phyloP scores from a whole-genome alignment of 2,113 vertebrate genomes.

The Cepphus grylle region DNA sequence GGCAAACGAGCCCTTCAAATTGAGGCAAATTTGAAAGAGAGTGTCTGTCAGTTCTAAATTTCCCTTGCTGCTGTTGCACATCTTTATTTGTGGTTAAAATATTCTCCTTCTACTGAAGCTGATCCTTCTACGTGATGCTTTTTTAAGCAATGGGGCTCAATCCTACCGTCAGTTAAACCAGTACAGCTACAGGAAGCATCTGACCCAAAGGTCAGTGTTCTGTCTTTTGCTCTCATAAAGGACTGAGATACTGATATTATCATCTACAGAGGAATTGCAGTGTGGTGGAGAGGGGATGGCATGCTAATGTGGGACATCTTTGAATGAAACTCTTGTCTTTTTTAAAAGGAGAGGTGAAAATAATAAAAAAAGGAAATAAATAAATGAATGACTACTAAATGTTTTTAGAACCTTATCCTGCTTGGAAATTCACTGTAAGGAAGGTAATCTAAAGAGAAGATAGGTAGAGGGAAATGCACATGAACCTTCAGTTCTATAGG shows the following conservation, averaged over 20 bases:
- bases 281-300: accelerated
- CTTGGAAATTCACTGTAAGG: neutral
- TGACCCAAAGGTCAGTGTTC: neutral
- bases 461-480: neutral
- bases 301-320: neutral
- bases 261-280: neutral
- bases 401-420: neutral
- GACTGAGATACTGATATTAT: neutral
- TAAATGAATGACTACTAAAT: neutral
- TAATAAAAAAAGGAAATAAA: neutral
- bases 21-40: neutral
- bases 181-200: neutral
- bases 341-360: neutral
- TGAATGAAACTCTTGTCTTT: neutral
- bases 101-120: neutral
- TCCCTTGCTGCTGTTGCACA: neutral
- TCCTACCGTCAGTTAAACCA: neutral
- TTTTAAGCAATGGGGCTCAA: neutral
- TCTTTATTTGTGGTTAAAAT: neutral
- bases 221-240: neutral
- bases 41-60: neutral
- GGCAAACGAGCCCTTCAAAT: neutral
- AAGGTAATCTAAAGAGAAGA: neutral
- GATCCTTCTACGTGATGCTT: neutral
- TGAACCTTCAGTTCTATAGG: neutral